Evolutionary conservation across 2,797 vertebrate genomes (phyloP).

Genomic region (Coilia nasus): DNA sequence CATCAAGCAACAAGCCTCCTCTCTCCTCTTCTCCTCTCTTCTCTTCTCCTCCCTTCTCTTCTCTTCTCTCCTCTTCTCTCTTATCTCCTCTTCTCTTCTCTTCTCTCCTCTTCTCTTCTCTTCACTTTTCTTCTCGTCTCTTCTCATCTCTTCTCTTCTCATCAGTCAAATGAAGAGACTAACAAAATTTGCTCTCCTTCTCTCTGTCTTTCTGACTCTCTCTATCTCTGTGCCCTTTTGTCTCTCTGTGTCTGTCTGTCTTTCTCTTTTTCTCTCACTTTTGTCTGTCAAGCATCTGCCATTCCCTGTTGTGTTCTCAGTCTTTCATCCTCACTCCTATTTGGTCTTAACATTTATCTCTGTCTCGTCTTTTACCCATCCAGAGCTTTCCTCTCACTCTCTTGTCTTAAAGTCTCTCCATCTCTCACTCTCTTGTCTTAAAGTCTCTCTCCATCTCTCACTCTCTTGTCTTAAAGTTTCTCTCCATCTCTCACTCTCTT

Average conservation of each 20-base stretch:
- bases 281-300: background rate
- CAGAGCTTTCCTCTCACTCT: constrained; percentile 9
- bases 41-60: background rate
- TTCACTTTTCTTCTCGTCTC: constrained; percentile 57
- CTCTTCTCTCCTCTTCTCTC: background rate
- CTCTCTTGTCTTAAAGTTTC: constrained; percentile 23
- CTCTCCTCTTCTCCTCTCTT: constrained; percentile 1
- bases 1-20: constrained; percentile 51
- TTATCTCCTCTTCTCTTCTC: background rate
- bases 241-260: constrained; percentile 22
- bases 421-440: constrained; percentile 37
- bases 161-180: constrained; percentile 32
- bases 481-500: constrained; percentile 44
- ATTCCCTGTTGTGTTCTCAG: background rate
- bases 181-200: background rate
- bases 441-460: too few species aligned
- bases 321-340: constrained; percentile 25
- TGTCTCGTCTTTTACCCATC: background rate
- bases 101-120: constrained; percentile 30
- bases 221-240: constrained; percentile 24
- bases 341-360: constrained; percentile 11
- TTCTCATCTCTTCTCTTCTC: constrained; percentile 54
- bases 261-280: constrained; percentile 21
- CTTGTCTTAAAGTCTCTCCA: background rate
- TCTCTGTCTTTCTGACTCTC: constrained; percentile 21